These are phyloP conservation scores for Kryptolebias ocellatus DNA, from an alignment of 2,797 vertebrate genomes.

Conservation along the genomic window DNA sequence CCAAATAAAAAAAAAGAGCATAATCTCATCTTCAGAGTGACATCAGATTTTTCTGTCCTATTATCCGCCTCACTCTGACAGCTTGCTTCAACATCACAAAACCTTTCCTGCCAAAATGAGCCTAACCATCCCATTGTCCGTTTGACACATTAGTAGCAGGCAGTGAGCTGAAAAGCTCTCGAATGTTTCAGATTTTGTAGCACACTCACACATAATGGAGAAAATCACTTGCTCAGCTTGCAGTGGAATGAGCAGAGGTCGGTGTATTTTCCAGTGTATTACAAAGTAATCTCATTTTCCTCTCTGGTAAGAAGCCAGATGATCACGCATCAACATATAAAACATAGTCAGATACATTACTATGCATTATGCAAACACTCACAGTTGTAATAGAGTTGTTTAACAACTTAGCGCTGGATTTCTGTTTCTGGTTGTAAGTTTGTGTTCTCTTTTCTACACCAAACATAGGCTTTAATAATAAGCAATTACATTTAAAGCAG, in stretches of 20 bases:
- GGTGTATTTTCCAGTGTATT: slow-evolving; percentile 29
- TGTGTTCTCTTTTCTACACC: slow-evolving; percentile 2
- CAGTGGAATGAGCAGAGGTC: slow-evolving; percentile 44
- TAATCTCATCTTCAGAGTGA: slow-evolving; percentile 44
- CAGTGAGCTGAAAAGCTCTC: slow-evolving; percentile 53
- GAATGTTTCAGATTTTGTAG: slow-evolving; percentile 44
- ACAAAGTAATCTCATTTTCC: slow-evolving; percentile 47
- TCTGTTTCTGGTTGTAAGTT: background rate
- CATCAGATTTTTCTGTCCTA: slow-evolving; percentile 47
- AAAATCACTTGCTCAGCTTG: slow-evolving; percentile 52
- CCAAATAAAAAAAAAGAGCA: slow-evolving; percentile 14
- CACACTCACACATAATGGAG: slow-evolving; percentile 40
- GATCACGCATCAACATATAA: background rate
- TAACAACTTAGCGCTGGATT: slow-evolving; percentile 20
- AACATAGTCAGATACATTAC: slow-evolving; percentile 22
- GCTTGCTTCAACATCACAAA: slow-evolving; percentile 42
- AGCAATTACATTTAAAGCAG: slow-evolving; percentile 1
- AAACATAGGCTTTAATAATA: background rate
- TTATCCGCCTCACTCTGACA: slow-evolving; percentile 56
- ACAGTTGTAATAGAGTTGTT: slow-evolving; percentile 7
- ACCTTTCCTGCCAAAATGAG: slow-evolving; percentile 57
- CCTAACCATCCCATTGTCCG: slow-evolving; percentile 52
- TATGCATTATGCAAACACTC: slow-evolving; percentile 17
- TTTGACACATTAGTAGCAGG: slow-evolving; percentile 65
- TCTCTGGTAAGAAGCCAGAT: slow-evolving; percentile 24